Evolutionary conservation across 2,888 invertebrate genomes (phyloP).

Genomic region (Drosophila borealis): DNA sequence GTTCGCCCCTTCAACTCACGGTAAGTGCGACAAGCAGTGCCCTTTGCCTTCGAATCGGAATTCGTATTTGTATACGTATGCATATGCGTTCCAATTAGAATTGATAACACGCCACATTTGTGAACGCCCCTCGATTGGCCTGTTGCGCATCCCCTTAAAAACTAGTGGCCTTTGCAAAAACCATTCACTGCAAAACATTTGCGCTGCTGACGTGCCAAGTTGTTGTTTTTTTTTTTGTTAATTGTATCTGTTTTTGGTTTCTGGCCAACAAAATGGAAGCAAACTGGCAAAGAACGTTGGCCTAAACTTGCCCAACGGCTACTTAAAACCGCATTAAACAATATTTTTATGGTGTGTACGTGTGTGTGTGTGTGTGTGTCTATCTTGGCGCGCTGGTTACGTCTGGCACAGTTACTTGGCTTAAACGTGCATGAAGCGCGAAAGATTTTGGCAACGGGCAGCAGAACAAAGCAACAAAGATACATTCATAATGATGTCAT

Average conservation of each 20-base stretch:
- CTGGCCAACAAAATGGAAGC: conserved; percentile 29
- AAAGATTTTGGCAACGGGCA: conserved; percentile 25
- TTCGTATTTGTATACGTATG: conserved; percentile 20
- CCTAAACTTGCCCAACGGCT: conserved; percentile 43
- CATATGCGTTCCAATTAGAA: conserved; percentile 19
- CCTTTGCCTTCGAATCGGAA: conserved; percentile 14
- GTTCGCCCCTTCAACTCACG: conserved; percentile 96
- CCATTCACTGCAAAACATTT: conserved; percentile 27
- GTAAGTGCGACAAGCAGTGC: conserved; percentile 85
- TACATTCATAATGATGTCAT: conserved; percentile 69
- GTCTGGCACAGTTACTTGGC: conserved; percentile 66
- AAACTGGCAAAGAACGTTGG: conserved; percentile 41
- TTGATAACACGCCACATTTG: conserved; percentile 9
- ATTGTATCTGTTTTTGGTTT: conserved; percentile 8
- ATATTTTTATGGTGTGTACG: conserved; percentile 8
- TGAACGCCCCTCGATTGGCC: conserved; percentile 53
- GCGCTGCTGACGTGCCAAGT: conserved; percentile 47
- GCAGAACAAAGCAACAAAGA: conserved; percentile 49
- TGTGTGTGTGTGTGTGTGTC: conserved; percentile 34
- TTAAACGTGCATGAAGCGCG: conserved; percentile 16
- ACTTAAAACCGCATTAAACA: conserved; percentile 65
- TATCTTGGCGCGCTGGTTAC: conserved; percentile 51
- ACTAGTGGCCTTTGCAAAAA: conserved; percentile 7
- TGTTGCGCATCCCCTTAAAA: conserved; percentile 57
- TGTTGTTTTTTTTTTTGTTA: conserved; percentile 8